Conservation (phyloP, 2,113 vertebrate species). For the Dromaius novaehollandiae region DNA sequence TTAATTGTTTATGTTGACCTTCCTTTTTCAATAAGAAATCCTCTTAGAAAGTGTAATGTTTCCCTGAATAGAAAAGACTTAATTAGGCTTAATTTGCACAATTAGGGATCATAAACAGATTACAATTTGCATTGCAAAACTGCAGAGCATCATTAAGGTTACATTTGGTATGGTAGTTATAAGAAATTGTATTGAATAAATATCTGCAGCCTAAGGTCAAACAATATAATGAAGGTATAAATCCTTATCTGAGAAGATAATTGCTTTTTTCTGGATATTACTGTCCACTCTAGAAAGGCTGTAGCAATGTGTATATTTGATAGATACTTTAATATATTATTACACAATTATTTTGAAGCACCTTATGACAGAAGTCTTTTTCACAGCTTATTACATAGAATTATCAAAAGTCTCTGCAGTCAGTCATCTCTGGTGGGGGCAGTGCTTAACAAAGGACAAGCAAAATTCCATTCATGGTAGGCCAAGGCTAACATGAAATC, state of each 20-base stretch:
- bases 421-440: neutral
- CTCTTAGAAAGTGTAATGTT: neutral
- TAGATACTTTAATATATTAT: neutral
- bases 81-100: conserved; percentile 54
- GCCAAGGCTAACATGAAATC: neutral
- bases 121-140: conserved; percentile 63
- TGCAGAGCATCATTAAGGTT: neutral
- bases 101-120: conserved; percentile 45
- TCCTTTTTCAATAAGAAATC: conserved; percentile 30
- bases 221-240: neutral
- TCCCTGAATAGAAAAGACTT: conserved; percentile 49
- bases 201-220: neutral
- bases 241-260: neutral
- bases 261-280: neutral
- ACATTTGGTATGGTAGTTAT: neutral
- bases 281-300: neutral
- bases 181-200: conserved; percentile 13
- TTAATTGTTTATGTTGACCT: conserved; percentile 54
- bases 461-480: neutral
- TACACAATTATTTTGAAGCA: neutral
- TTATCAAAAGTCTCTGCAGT: neutral
- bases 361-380: neutral
- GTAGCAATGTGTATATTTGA: neutral
- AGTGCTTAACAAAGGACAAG: neutral
- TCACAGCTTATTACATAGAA: neutral